phyloP scores from a whole-genome alignment of 2,888 invertebrate species.

The Euproctis similis region DNA sequence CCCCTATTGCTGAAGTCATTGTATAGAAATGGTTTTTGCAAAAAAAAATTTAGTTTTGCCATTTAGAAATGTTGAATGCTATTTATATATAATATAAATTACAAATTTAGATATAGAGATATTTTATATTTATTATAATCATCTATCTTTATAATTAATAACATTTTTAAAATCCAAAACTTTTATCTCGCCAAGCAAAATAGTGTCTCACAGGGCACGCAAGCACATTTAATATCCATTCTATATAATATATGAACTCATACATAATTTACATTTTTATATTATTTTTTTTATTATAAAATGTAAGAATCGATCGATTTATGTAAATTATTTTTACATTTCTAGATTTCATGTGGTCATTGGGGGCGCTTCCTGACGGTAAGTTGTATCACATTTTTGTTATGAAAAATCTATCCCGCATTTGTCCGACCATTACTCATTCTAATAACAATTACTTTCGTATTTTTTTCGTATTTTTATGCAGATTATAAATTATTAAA shows the following conservation, averaged over 20 bases:
- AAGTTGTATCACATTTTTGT: conserved; percentile 77
- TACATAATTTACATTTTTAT: too few species aligned
- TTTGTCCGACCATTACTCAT: conserved; percentile 40
- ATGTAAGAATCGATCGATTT: conserved; percentile 71
- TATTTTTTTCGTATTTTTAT: conserved; percentile 14
- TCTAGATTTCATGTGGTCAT: conserved; percentile 99
- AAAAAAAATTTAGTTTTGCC: conserved; percentile 55
- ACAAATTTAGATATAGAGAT: conserved; percentile 39
- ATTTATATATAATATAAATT: conserved; percentile 43
- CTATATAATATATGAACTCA: conserved; percentile 26
- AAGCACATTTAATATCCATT: conserved; percentile 10
- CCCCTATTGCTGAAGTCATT: conserved; percentile 52
- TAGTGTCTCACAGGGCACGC: conserved; percentile 71
- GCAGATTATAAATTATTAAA: conserved; percentile 26
- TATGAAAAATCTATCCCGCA: conserved; percentile 48
- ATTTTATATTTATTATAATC: conserved; percentile 38
- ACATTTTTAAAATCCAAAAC: conserved; percentile 44
- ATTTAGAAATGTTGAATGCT: conserved; percentile 49
- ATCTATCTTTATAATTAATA: conserved; percentile 42
- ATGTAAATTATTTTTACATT: conserved; percentile 78
- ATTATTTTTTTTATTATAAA: conserved; percentile 44
- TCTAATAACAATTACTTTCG: conserved; percentile 14
- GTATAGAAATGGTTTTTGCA: conserved; percentile 47
- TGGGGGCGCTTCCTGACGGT: conserved; percentile 98
- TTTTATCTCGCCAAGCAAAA: conserved; percentile 72